A percentile compares a stretch with the other conserved stretches of the same genome.
Conservation (phyloP, 2,888 invertebrate species). For the Reticulitermes lucifugus region DNA sequence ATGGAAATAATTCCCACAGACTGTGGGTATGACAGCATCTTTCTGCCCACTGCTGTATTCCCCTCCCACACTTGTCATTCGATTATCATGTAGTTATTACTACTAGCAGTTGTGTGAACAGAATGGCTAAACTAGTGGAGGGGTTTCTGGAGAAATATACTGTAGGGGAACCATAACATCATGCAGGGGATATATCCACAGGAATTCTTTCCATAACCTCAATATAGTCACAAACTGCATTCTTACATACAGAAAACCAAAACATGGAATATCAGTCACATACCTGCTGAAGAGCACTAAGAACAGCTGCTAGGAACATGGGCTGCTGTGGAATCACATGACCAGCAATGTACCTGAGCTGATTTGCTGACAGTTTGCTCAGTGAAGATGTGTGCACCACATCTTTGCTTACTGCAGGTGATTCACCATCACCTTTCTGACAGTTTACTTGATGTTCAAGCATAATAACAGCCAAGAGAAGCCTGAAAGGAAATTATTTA, state of each 20-base stretch:
- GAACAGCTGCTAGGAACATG: constrained; percentile 83
- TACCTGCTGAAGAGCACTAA: constrained; percentile 77
- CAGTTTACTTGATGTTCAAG: constrained; percentile 77
- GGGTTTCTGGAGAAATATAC: too few relatives aligned
- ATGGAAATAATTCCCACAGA: too few relatives aligned
- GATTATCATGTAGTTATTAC: too few relatives aligned
- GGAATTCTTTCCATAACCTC: too few relatives aligned
- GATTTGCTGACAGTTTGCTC: constrained; percentile 55
- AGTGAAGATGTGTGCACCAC: constrained; percentile 17
- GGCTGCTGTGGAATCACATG: constrained; percentile 81
- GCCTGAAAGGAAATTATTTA: constrained; percentile 59
- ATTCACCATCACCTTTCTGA: constrained; percentile 65
- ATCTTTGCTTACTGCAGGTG: constrained; percentile 48
- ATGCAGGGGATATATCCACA: too few relatives aligned
- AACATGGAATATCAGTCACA: not conserved
- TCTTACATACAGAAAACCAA: not conserved
- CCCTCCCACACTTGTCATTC: too few relatives aligned
- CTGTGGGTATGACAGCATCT: too few relatives aligned
- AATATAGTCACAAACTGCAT: too few relatives aligned
- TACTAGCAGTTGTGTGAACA: too few relatives aligned
- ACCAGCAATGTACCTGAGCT: constrained; percentile 73
- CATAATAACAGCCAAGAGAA: constrained; percentile 78
- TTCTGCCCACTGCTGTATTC: too few relatives aligned
- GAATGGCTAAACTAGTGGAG: too few relatives aligned
- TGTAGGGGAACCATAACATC: too few relatives aligned